Conservation (phyloP, 23 tunicate genomes). For the Aplidium turbinatum region DNA sequence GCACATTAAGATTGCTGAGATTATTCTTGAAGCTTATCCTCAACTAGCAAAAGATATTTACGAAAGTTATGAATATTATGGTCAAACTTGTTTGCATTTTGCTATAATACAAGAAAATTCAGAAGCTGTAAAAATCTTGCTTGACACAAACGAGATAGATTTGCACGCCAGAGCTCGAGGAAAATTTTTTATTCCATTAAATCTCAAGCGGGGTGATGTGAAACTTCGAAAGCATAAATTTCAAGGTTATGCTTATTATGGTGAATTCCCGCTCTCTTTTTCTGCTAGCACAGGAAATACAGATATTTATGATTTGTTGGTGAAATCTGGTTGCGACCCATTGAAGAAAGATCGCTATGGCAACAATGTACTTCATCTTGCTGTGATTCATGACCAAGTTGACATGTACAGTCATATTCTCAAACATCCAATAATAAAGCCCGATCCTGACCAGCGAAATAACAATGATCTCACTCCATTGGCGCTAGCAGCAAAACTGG, state of each 20-base stretch:
- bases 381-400: constrained; percentile 87
- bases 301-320: constrained; percentile 75
- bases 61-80: constrained; percentile 78
- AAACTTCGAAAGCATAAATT: constrained; percentile 65
- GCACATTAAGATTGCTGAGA: constrained; percentile 63
- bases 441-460: constrained; percentile 54
- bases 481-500: constrained; percentile 79
- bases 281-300: constrained; percentile 80
- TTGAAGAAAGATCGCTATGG: constrained; percentile 56
- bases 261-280: constrained; percentile 88
- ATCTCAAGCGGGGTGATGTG: constrained; percentile 77
- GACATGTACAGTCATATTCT: constrained; percentile 83
- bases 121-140: constrained; percentile 56
- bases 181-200: constrained; percentile 80
- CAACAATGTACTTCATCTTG: constrained; percentile 70
- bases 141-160: constrained; percentile 50
- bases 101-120: constrained; percentile 77
- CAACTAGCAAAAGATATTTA: constrained; percentile 72
- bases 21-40: constrained; percentile 61
- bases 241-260: constrained; percentile 91
- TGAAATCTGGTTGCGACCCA: constrained; percentile 53
- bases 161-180: constrained; percentile 81
- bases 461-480: constrained; percentile 64
- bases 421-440: constrained; percentile 35
- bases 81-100: constrained; percentile 83